A percentile compares a stretch with the other conserved stretches of the same genome.
phyloP scores from a whole-genome alignment of 2,888 invertebrate genomes.

The Fragum sueziense region DNA sequence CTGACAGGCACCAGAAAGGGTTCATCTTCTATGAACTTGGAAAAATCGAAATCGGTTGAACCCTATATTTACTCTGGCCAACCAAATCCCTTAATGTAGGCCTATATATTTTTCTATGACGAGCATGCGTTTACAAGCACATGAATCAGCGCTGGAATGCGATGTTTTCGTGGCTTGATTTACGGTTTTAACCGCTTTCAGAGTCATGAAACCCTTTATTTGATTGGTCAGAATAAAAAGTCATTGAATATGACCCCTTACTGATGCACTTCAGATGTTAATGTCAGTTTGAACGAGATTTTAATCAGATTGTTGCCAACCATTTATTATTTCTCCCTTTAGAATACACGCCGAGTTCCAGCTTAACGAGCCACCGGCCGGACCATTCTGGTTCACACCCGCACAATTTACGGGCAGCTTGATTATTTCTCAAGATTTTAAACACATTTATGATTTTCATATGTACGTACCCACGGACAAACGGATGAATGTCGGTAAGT shows the following conservation, averaged over 20 bases:
- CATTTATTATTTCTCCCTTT: slow-evolving; percentile 16
- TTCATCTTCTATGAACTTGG: no score
- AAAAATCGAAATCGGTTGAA: neutral
- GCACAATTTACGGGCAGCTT: slow-evolving; percentile 80
- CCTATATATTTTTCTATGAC: neutral
- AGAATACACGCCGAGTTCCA: slow-evolving; percentile 82
- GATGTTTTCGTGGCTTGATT: neutral
- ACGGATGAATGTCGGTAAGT: slow-evolving; percentile 81
- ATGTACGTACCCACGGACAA: slow-evolving; percentile 78
- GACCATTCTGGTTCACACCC: slow-evolving; percentile 82
- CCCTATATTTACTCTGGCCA: neutral
- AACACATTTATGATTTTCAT: slow-evolving; percentile 73
- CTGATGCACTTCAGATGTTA: neutral
- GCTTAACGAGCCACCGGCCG: slow-evolving; percentile 78
- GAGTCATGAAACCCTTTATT: neutral
- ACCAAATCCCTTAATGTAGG: neutral
- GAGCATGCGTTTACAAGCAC: neutral
- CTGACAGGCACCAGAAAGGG: neutral
- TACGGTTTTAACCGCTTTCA: neutral
- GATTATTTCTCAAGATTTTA: slow-evolving; percentile 73
- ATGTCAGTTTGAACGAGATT: neutral
- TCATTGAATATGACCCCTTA: neutral
- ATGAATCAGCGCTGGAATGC: neutral
- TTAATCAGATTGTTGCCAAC: neutral
- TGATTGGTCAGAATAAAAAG: neutral